Evolutionary conservation across 2,888 invertebrate species (phyloP), one percentile per base, ranked within the genome.

Genomic region (Ophraella communa): DNA sequence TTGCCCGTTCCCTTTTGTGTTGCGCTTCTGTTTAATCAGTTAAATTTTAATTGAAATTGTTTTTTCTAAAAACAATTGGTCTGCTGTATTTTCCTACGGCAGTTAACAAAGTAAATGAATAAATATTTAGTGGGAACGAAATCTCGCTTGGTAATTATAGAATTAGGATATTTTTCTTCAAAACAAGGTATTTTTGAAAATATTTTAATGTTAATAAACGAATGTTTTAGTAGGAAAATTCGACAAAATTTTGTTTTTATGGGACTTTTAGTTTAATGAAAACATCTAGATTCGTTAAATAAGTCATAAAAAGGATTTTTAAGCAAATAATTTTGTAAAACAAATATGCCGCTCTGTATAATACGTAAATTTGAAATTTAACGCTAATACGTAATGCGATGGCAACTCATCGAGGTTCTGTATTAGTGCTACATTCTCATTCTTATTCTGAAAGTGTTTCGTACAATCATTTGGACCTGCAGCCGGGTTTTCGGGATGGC

Each of bases 391-490:
- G 77, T 73, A 76, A 76, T 77, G n/a, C n/a, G n/a, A 74, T 76
- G 73, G 73, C 75, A 72, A 74, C 71, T 57, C 73, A 69, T 65
- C 57, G 59, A 49, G 69, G 67, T 39, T 52, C 51, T 27, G 23
- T 51, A 24, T 27, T 49, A 49, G 49, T 23, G 3, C 27, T 17
- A 51, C 27, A 10, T 20, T 20, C 74, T 78, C 77, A 78, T 78
- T 77, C 74, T 75, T 78, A 78, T 78, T 78, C 78, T 71, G 68
- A 64, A 68, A 71, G 72, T 74, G 77, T 76, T 72, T 73, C 68
- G 58, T 61, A 54, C 57, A 71, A 68, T 76, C 77, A 74, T 76
- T 76, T 73, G 76, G 74, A 72, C 74, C 76, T 73, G 73, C 69
- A 51, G 49, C 49, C 49, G 49, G n/a, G 24, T 51, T 27, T 73